Percentiles rank a stretch among this genome's conserved stretches.
phyloP scores from a whole-genome alignment of 1,140 invertebrate genomes.

The silkworm (Bombyx mori) region DNA sequence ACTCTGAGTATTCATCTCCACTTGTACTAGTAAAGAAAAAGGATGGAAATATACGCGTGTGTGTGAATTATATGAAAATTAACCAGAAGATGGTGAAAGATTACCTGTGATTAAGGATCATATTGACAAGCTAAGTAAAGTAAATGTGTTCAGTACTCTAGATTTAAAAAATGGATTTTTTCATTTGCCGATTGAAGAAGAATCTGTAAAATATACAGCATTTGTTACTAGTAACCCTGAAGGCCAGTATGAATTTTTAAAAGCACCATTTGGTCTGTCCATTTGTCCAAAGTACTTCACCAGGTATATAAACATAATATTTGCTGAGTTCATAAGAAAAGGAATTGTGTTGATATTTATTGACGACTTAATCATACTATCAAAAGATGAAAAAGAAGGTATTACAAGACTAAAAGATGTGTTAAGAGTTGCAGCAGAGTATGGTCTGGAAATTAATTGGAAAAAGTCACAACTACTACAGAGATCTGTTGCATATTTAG shows the following conservation, averaged over 20 bases:
- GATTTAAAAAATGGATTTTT: too few relatives aligned
- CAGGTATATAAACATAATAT: constrained; percentile 12
- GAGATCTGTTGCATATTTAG: constrained; percentile 10
- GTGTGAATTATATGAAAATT: constrained; percentile 1
- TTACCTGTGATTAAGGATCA: constrained; percentile 12
- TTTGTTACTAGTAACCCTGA: constrained; percentile 11
- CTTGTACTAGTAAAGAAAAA: constrained; percentile 66
- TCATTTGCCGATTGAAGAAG: constrained; percentile 3
- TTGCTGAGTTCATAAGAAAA: constrained; percentile 10
- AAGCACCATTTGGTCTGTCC: constrained; percentile 9
- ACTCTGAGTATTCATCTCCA: constrained; percentile 56
- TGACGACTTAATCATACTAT: constrained; percentile 13
- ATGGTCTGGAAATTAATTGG: constrained; percentile 38
- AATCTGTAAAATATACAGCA: constrained; percentile 14
- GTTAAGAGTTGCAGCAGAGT: constrained; percentile 23
- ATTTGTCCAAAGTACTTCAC: constrained; percentile 13
- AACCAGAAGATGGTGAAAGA: constrained; percentile 23
- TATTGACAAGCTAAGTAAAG: not conserved
- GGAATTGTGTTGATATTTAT: constrained; percentile 14
- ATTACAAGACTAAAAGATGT: constrained; percentile 22
- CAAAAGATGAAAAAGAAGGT: constrained; percentile 15
- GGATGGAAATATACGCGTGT: constrained; percentile 52
- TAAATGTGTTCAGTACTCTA: too few relatives aligned
- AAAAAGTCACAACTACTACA: constrained; percentile 46
- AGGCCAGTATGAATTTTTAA: constrained; percentile 16